Base-by-base conservation (phyloP, 2,113 vertebrate species). In the Cheilinus undulatus region DNA sequence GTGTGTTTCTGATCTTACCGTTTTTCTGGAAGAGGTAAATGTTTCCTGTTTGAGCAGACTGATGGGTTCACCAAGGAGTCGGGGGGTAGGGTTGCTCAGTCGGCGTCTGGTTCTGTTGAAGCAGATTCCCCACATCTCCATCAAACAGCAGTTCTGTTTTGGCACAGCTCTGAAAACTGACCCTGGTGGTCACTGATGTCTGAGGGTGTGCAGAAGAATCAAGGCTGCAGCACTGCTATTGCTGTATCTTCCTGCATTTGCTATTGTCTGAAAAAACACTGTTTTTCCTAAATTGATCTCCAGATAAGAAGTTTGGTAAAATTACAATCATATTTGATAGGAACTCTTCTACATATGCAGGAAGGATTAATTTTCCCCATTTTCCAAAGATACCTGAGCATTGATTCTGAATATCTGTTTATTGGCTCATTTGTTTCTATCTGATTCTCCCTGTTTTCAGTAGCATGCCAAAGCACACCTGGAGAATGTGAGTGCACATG, bases 81-180 rank as follows among this genome's bases (percentile, higher is more conserved):
- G 84, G 76, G 78, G 80, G 85, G 84, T 89, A 77, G 62, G 78
- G 80, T 90, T 90, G 86, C 90, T 87, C 57, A 48, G 80, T 54
- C 71, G 15, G 83, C 80, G 91, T 90, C 89, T 91, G 90, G 90
- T 89, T 90, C 83, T 88, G 82, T 69, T 91, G 87, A 89, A 86
- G 90, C 83, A 88, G 88, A 89, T 87, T 88, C 86, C 75, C 87
- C 87, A 79, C 75, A 77, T 88, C 84, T 82, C 89, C 87, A 85
- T 90, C 86, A 88, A 88, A 92, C 71, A 14, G 81, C 87, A 85
- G 84, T 79, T 62, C 75, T 69, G 81, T 80, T 91, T 90, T 86
- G 83, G 81, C 85, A 84, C n/a, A 57, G 51, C 85, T 82, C 87
- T 90, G 87, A 88, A 90, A 89, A 85, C 58, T 90, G 88, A 90